phyloP scores from a whole-genome alignment of 2,113 vertebrate genomes.

The Mus pahari region DNA sequence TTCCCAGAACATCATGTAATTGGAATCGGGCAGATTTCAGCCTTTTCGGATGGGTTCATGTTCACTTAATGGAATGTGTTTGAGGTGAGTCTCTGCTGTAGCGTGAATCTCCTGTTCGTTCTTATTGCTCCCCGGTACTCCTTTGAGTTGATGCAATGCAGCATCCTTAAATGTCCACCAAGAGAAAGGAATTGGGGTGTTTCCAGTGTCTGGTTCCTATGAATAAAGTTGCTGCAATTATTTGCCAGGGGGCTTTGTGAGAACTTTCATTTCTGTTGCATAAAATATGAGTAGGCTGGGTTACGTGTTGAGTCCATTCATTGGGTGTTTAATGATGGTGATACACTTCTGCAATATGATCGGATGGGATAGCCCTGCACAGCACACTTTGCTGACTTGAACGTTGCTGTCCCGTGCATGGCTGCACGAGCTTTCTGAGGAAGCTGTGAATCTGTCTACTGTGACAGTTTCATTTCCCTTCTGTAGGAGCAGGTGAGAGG shows the following conservation, averaged over 20 bases:
- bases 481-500: background rate
- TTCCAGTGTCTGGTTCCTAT: background rate
- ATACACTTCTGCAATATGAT: background rate
- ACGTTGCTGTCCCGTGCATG: too few species aligned
- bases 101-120: background rate
- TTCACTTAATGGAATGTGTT: slow-evolving; percentile 1
- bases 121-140: slow-evolving; percentile 16
- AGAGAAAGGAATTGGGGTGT: background rate
- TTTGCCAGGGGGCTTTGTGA: background rate
- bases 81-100: background rate
- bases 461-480: background rate
- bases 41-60: background rate
- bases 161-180: background rate
- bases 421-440: background rate
- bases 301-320: background rate
- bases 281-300: background rate
- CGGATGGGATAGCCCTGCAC: background rate
- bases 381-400: too few species aligned
- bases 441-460: background rate
- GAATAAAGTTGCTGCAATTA: background rate
- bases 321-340: background rate
- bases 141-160: background rate
- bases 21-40: background rate
- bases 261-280: slow-evolving; percentile 21
- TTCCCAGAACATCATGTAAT: slow-evolving; percentile 49